phyloP scores from a whole-genome alignment of 2,888 invertebrate genomes.

The Drosophila subquinaria region DNA sequence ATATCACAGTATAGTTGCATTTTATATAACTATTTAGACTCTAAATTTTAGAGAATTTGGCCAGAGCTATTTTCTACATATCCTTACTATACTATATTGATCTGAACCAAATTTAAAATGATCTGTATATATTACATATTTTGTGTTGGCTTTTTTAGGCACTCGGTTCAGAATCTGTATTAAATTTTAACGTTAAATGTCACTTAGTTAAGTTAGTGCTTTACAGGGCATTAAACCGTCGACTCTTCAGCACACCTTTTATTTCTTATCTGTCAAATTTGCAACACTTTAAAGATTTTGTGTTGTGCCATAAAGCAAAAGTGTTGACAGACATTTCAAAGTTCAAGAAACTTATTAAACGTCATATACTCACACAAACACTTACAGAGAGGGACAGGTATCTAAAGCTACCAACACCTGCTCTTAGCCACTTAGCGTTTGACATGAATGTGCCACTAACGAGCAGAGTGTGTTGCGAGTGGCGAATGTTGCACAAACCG shows the following conservation, averaged over 20 bases:
- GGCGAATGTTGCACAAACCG: constrained; percentile 44
- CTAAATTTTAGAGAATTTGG: too few species aligned
- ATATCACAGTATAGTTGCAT: too few species aligned
- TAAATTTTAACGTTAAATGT: too few species aligned
- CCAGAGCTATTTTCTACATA: too few species aligned
- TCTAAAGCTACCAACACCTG: constrained; percentile 32
- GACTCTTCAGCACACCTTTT: not conserved
- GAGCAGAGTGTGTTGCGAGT: constrained; percentile 52
- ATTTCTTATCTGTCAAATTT: constrained; percentile 1
- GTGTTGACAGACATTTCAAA: constrained; percentile 52
- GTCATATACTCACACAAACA: constrained; percentile 23
- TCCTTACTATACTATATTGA: too few species aligned
- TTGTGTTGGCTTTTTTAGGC: too few species aligned
- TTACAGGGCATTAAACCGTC: not conserved
- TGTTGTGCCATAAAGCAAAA: constrained; percentile 36
- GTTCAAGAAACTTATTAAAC: constrained; percentile 71
- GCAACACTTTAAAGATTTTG: constrained; percentile 34
- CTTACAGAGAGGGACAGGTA: constrained; percentile 1
- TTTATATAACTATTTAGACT: too few species aligned
- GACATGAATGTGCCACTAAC: constrained; percentile 71
- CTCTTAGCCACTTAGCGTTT: constrained; percentile 68
- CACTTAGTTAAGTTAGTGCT: not conserved
- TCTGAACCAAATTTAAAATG: too few species aligned
- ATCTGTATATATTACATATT: too few species aligned
- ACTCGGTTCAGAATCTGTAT: too few species aligned